Evolutionary conservation across 2,888 invertebrate species (phyloP).

Genomic region (Shargacucullia verbasci): DNA sequence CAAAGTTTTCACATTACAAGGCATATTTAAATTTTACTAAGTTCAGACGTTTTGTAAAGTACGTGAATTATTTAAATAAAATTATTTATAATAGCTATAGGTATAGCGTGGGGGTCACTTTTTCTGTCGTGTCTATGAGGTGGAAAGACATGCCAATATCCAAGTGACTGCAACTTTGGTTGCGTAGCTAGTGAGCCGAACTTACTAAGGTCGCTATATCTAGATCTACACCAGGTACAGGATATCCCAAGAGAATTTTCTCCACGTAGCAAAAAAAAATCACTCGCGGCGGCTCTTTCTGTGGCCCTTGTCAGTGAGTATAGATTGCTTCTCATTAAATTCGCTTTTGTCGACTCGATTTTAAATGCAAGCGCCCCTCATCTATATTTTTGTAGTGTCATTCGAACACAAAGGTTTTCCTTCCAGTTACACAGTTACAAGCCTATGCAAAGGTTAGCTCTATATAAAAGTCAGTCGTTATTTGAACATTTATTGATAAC

Average conservation of each 20-base stretch:
- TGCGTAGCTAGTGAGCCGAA: too few species aligned
- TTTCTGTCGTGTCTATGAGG: too few species aligned
- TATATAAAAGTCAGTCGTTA: neutral
- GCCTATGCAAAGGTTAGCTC: too few species aligned
- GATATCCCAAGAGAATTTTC: too few species aligned
- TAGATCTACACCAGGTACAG: too few species aligned
- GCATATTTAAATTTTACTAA: conserved; percentile 25
- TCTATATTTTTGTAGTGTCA: conserved; percentile 62
- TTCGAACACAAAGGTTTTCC: conserved; percentile 49
- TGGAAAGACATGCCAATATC: too few species aligned
- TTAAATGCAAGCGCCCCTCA: conserved; percentile 62
- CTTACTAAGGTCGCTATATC: too few species aligned
- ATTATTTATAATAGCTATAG: too few species aligned
- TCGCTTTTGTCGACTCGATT: conserved; percentile 60
- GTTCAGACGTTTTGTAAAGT: conserved; percentile 19
- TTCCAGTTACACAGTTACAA: conserved; percentile 1
- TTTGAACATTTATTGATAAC: conserved; percentile 16
- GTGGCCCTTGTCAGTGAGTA: conserved; percentile 27
- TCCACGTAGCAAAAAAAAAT: too few species aligned
- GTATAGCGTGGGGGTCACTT: too few species aligned
- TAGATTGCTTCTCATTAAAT: conserved; percentile 64
- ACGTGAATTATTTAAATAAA: conserved; percentile 3
- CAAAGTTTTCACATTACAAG: conserved; percentile 43
- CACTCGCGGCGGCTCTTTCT: conserved; percentile 3
- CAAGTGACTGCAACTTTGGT: too few species aligned